Conservation (phyloP, 2,113 vertebrate genomes). For the Cheirogaleus medius region DNA sequence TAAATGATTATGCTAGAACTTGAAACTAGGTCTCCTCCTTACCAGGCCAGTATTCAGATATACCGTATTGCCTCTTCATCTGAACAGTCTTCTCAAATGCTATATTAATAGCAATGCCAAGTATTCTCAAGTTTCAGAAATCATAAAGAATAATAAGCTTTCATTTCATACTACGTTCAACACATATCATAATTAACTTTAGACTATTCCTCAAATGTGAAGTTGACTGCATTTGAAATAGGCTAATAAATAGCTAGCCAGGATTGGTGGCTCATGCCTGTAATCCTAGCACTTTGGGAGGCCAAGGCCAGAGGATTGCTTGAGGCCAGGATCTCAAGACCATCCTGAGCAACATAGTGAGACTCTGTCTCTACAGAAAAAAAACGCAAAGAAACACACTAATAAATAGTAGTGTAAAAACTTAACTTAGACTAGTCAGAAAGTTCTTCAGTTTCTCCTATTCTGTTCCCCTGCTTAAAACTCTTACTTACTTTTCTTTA, state of each 20-base stretch:
- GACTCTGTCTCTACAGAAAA: not conserved
- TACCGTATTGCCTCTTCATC: not conserved
- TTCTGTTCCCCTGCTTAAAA: not conserved
- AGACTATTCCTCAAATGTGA: not conserved
- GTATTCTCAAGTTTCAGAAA: not conserved
- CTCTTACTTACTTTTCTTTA: conserved; percentile 2
- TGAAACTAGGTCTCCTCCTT: not conserved
- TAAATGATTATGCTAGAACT: not conserved
- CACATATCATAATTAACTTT: not conserved
- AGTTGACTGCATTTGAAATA: conserved; percentile 1
- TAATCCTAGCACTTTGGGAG: not conserved
- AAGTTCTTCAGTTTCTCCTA: not conserved
- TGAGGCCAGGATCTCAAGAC: not conserved
- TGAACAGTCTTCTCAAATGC: not conserved
- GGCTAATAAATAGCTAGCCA: not conserved
- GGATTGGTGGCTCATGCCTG: not conserved
- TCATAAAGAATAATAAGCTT: not conserved
- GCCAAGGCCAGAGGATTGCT: not conserved
- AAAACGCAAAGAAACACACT: not conserved
- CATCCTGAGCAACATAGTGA: not conserved
- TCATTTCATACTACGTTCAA: not conserved
- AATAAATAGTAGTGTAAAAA: not conserved
- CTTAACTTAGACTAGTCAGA: not conserved
- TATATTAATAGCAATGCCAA: not conserved
- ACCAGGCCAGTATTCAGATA: not conserved